phyloP scores from a whole-genome alignment of 2,797 vertebrate genomes.

The Aulostomus chinensis region DNA sequence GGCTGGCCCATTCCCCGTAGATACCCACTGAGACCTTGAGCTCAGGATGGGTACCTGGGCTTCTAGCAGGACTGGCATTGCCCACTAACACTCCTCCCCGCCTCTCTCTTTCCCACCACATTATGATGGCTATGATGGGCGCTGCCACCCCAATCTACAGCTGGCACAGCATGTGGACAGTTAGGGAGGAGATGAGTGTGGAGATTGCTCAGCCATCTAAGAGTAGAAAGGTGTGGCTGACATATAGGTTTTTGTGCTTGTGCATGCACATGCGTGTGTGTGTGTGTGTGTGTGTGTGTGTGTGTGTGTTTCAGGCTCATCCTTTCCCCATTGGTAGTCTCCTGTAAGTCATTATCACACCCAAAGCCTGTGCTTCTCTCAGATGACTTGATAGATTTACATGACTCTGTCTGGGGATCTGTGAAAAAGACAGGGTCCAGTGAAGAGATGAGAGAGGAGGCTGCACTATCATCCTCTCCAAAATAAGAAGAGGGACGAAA shows the following conservation, averaged over 20 bases:
- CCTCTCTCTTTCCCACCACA: conserved; percentile 49
- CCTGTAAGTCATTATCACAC: conserved; percentile 90
- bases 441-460: conserved; percentile 57
- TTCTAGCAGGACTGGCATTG: conserved; percentile 75
- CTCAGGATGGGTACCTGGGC: conserved; percentile 65
- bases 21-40: conserved; percentile 71
- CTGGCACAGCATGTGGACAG: conserved; percentile 63
- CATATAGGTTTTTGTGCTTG: conserved; percentile 19
- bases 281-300: conserved; percentile 38
- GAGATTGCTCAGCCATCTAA: conserved; percentile 60
- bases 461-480: conserved; percentile 63
- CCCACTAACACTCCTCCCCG: conserved; percentile 42
- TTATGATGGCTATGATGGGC: conserved; percentile 58
- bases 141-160: conserved; percentile 78
- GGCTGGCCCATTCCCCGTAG: conserved; percentile 58
- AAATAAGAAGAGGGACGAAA: conserved; percentile 61
- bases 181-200: conserved; percentile 54
- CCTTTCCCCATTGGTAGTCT: conserved; percentile 70
- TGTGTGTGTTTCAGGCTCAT: conserved; percentile 28
- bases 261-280: conserved; percentile 24
- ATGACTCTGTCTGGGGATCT: conserved; percentile 80
- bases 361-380: conserved; percentile 78
- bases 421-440: conserved; percentile 61
- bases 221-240: conserved; percentile 59
- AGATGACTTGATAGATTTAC: conserved; percentile 82